Percentiles rank a stretch among this genome's conserved stretches.
phyloP scores from a whole-genome alignment of 1,140 invertebrate genomes.

The Drosophila lini region DNA sequence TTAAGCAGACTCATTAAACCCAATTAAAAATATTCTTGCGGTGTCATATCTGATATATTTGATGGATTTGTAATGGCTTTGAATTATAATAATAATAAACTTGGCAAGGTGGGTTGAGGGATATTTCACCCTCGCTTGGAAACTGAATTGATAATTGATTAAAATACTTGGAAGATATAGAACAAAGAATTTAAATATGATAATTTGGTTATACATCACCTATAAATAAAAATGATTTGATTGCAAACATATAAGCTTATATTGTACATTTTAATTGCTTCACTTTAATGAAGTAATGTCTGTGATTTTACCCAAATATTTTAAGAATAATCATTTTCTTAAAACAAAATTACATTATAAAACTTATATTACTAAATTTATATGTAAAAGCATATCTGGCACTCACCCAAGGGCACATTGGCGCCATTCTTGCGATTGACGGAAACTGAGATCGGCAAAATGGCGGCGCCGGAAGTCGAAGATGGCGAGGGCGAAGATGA shows the following conservation, averaged over 20 bases:
- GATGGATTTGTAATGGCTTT: not conserved
- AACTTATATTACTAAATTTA: not conserved
- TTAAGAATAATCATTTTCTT: not conserved
- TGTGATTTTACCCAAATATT: not conserved
- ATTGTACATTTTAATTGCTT: not conserved
- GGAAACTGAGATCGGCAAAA: slow-evolving; percentile 77
- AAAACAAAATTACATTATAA: not conserved
- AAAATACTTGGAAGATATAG: not conserved
- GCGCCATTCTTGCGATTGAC: slow-evolving; percentile 80
- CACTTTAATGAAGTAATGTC: not conserved
- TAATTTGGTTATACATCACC: not conserved
- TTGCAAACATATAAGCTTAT: not conserved
- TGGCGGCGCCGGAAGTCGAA: slow-evolving; percentile 78
- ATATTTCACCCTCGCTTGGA: not conserved
- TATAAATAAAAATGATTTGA: not conserved
- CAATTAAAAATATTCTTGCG: not conserved
- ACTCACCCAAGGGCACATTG: slow-evolving; percentile 78
- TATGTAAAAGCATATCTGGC: no score
- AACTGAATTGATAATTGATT: not conserved
- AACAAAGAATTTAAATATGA: not conserved
- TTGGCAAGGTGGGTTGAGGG: not conserved
- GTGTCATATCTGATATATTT: not conserved
- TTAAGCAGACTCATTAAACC: not conserved
- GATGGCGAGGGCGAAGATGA: slow-evolving; percentile 83
- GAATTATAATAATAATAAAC: not conserved